phyloP scores from a whole-genome alignment of 1,140 invertebrate species.

The Trypoxylus dichotomus region DNA sequence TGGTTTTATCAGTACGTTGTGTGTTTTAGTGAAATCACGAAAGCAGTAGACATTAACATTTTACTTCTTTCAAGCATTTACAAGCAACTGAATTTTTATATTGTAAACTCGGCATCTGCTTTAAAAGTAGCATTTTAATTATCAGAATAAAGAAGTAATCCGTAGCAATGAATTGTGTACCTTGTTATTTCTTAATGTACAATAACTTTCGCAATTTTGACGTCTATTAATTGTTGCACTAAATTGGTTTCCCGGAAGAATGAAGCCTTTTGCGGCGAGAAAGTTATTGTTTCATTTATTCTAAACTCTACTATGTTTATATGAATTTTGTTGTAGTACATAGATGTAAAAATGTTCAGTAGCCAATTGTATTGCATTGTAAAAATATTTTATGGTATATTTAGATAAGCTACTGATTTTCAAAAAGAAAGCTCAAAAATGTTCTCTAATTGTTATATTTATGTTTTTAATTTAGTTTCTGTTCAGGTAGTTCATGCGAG shows the following conservation, averaged over 20 bases:
- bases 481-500: constrained; percentile 37
- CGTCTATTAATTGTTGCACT: background rate
- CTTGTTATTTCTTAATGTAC: background rate
- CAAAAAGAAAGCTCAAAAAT: constrained; percentile 45
- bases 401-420: constrained; percentile 45
- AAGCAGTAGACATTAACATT: too few relatives aligned
- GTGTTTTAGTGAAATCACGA: too few relatives aligned
- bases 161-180: background rate
- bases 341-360: constrained; percentile 40
- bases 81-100: too few relatives aligned
- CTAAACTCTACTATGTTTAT: constrained; percentile 34
- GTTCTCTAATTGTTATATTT: constrained; percentile 37
- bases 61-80: too few relatives aligned
- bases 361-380: constrained; percentile 37
- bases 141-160: background rate
- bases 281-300: constrained; percentile 31
- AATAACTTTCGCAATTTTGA: background rate
- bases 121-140: too few relatives aligned
- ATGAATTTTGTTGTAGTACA: constrained; percentile 12
- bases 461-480: constrained; percentile 41
- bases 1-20: too few relatives aligned
- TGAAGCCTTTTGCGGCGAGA: constrained; percentile 9
- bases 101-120: too few relatives aligned
- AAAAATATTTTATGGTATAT: constrained; percentile 37
- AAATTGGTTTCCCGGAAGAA: background rate